These are phyloP conservation scores for Acanthurus leucopareius DNA, from an alignment of 2,797 vertebrate genomes.

Conservation along the genomic window DNA sequence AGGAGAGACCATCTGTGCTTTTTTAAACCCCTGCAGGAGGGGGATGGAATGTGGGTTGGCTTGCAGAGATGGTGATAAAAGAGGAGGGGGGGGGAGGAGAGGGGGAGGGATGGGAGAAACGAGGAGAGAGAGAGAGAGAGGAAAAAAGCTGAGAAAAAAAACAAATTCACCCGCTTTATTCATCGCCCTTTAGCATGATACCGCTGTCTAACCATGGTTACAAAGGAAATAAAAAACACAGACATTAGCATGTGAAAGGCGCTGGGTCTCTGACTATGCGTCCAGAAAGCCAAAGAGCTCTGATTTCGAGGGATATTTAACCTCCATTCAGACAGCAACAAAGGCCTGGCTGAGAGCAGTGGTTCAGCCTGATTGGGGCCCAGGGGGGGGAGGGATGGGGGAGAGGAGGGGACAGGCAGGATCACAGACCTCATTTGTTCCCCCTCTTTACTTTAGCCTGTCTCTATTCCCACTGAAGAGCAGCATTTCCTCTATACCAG, in stretches of 20 bases:
- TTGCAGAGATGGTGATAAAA: conserved; percentile 83
- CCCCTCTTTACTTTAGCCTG: conserved; percentile 90
- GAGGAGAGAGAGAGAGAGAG: conserved; percentile 29
- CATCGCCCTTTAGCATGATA: conserved; percentile 89
- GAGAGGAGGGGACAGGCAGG: conserved; percentile 71
- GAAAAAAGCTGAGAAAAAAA: conserved; percentile 77
- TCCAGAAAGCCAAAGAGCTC: conserved; percentile 90
- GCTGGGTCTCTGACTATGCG: conserved; percentile 85
- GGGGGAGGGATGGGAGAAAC: conserved; percentile 32
- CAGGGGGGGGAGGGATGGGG: conserved; percentile 41
- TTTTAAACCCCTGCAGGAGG: conserved; percentile 83
- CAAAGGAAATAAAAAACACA: conserved; percentile 87
- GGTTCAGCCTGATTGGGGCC: conserved; percentile 87
- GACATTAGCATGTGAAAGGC: conserved; percentile 93
- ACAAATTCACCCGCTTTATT: conserved; percentile 88
- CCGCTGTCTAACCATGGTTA: conserved; percentile 84
- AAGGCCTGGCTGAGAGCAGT: conserved; percentile 86
- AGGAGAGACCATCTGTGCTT: conserved; percentile 95
- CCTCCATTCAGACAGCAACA: conserved; percentile 91
- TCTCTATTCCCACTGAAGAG: conserved; percentile 88
- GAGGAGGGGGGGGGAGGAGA: conserved; percentile 54
- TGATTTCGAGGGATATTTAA: conserved; percentile 93
- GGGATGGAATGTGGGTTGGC: conserved; percentile 78
- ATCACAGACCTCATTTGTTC: conserved; percentile 92
- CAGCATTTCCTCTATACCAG: conserved; percentile 78